phyloP scores from a whole-genome alignment of 2,113 vertebrate species.

The Brienomyrus longianalis region DNA sequence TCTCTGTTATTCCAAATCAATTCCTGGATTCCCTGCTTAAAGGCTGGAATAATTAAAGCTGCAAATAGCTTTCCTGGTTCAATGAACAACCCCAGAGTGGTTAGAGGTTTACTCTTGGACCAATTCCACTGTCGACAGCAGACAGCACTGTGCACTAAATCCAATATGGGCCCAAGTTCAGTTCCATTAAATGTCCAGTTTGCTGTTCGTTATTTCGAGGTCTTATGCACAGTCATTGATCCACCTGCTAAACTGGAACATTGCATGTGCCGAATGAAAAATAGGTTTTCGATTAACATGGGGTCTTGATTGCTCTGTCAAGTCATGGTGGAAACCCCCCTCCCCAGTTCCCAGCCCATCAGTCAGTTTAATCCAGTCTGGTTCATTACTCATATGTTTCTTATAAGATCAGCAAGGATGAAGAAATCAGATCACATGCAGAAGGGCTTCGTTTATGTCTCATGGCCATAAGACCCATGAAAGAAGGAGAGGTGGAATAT shows the following conservation, averaged over 20 bases:
- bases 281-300: conserved; percentile 2
- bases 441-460: not conserved
- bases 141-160: not conserved
- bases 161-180: not conserved
- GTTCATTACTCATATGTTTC: not conserved
- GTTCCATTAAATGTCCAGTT: not conserved
- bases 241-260: not conserved
- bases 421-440: conserved; percentile 5
- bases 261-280: not conserved
- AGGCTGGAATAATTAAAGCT: not conserved
- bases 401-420: not conserved
- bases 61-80: not conserved
- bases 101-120: not conserved
- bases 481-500: not conserved
- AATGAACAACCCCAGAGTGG: not conserved
- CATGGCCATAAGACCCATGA: not conserved
- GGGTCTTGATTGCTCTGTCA: not conserved
- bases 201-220: not conserved
- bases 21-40: not conserved
- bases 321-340: not conserved
- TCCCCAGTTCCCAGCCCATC: not conserved
- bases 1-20: not conserved
- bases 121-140: not conserved
- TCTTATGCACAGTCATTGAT: not conserved
- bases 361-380: not conserved